phyloP scores from a whole-genome alignment of 1,140 invertebrate genomes.

The Brachionus calyciflorus region DNA sequence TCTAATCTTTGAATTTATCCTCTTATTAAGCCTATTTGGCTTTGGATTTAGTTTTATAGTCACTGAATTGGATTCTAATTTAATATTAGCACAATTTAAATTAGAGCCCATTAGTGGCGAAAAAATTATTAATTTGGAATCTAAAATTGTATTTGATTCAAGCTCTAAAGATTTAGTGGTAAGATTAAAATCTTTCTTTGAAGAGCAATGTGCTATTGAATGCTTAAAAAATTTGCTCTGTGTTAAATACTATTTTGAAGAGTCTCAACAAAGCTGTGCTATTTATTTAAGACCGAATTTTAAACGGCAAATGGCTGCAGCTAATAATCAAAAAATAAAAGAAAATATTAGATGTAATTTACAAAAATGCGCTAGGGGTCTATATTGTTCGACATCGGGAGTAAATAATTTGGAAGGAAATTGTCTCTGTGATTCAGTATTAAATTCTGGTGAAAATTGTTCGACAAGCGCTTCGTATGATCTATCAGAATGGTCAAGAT shows the following conservation, averaged over 20 bases:
- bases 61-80: slow-evolving; percentile 1
- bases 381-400: neutral
- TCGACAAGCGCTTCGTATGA: neutral
- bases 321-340: slow-evolving; percentile 15
- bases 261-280: neutral
- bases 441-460: neutral
- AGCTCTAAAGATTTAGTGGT: neutral
- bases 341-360: slow-evolving; percentile 24
- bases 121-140: slow-evolving; percentile 1
- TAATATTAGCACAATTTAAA: neutral
- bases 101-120: neutral
- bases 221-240: slow-evolving; percentile 37
- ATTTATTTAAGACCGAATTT: slow-evolving; percentile 8
- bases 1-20: neutral
- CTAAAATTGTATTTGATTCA: neutral
- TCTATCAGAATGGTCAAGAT: slow-evolving; percentile 67
- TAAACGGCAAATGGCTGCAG: neutral
- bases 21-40: neutral
- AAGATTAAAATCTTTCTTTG: slow-evolving; percentile 18
- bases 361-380: neutral
- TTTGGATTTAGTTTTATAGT: neutral
- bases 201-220: slow-evolving; percentile 44
- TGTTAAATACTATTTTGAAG: neutral
- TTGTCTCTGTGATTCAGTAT: slow-evolving; percentile 1
- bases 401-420: neutral